A percentile compares a stretch with the other conserved stretches of the same genome.
These are phyloP conservation scores for Synanthedon andrenaeformis DNA, from an alignment of 2,888 invertebrate species.

Conservation along the genomic window DNA sequence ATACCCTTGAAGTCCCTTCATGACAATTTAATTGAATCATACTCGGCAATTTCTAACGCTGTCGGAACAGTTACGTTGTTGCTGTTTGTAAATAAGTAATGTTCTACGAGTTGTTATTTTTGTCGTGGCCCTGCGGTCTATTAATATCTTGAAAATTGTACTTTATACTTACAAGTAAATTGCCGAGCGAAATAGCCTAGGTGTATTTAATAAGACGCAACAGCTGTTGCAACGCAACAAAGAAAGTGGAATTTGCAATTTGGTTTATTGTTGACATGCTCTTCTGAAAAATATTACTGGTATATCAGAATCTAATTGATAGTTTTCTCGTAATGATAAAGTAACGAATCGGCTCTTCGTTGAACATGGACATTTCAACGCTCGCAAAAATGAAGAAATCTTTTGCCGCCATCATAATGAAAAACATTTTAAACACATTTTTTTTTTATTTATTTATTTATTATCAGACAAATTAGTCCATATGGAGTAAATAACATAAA, in stretches of 20 bases:
- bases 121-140: constrained; percentile 36
- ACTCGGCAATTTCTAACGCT: constrained; percentile 29
- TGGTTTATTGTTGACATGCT: too few species aligned
- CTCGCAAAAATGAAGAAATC: too few species aligned
- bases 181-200: constrained; percentile 29
- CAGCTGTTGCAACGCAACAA: constrained; percentile 16
- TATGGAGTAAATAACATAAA: too few species aligned
- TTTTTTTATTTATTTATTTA: too few species aligned
- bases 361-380: too few species aligned
- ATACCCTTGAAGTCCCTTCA: constrained; percentile 27
- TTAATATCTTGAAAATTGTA: constrained; percentile 50
- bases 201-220: constrained; percentile 38
- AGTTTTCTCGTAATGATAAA: too few species aligned
- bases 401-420: too few species aligned
- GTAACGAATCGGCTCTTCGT: too few species aligned
- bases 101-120: constrained; percentile 39
- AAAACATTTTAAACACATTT: too few species aligned
- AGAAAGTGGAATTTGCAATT: constrained; percentile 8
- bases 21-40: constrained; percentile 49
- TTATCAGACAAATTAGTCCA: too few species aligned
- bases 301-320: too few species aligned
- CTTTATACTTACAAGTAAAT: constrained; percentile 47
- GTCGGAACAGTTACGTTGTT: constrained; percentile 13
- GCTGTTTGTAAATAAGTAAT: constrained; percentile 34
- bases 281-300: too few species aligned